Percentiles rank a stretch among this genome's conserved stretches.
phyloP scores from a whole-genome alignment of 1,140 invertebrate species.

The Hestina assimilis region DNA sequence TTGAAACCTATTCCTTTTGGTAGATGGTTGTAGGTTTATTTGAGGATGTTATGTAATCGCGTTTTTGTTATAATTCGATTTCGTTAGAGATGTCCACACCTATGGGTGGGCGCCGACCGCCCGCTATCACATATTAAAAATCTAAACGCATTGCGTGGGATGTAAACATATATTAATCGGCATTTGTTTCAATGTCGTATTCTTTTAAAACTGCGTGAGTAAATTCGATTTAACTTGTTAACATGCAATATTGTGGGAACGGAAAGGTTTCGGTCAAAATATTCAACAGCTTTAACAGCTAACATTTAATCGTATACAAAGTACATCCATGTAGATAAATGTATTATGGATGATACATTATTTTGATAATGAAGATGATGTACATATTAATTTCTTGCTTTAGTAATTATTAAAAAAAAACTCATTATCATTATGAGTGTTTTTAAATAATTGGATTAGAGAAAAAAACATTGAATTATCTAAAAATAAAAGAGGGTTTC shows the following conservation, averaged over 20 bases:
- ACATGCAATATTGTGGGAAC: constrained; percentile 25
- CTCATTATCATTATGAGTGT: too few relatives aligned
- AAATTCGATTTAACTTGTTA: constrained; percentile 31
- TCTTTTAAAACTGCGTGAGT: constrained; percentile 48
- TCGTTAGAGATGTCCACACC: constrained; percentile 65
- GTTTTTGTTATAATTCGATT: constrained; percentile 44
- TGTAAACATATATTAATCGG: constrained; percentile 66
- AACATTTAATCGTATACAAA: too few relatives aligned
- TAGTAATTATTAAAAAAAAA: too few relatives aligned
- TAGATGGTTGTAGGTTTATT: neutral
- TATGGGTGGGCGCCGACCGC: constrained; percentile 66
- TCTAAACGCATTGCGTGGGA: constrained; percentile 54
- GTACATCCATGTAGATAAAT: too few relatives aligned
- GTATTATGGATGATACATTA: too few relatives aligned
- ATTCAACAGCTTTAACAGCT: neutral
- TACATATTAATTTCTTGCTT: too few relatives aligned
- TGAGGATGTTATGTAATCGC: neutral
- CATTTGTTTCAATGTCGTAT: constrained; percentile 59
- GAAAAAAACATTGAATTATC: too few relatives aligned
- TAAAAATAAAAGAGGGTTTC: too few relatives aligned
- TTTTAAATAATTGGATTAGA: too few relatives aligned
- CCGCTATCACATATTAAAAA: constrained; percentile 63
- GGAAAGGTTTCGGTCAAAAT: neutral
- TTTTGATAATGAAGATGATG: too few relatives aligned
- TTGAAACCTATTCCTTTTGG: constrained; percentile 1